Evolutionary conservation across 2,797 vertebrate species (phyloP), one percentile per base, ranked within the genome.

Genomic region (Clarias laeviceps): DNA sequence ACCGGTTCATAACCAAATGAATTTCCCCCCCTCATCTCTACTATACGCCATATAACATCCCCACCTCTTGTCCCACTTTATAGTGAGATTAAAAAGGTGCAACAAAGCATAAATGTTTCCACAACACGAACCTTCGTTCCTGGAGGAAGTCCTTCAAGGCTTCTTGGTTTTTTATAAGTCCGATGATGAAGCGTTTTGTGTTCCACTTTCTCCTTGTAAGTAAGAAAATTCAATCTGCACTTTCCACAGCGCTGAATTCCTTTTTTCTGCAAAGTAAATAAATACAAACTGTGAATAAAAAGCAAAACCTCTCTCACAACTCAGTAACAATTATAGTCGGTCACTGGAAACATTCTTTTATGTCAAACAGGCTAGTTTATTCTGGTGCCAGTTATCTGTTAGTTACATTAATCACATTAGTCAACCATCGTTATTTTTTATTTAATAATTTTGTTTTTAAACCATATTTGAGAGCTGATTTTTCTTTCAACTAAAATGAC

Each of bases 161-260:
- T 96, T 92, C 93, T 96, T 50, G 98, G 98, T 90, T 99, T 99
- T 91, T 94, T 96, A 91, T 97, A 99, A 0, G 98, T 99, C 92
- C 96, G 96, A 90, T 99, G 98, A 91, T 97, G 96, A 15, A 97
- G 96, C 90, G 96, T 95, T 92, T 97, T 98, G 90, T 99, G 98
- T 88, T 99, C 98, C 88, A 97, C 90, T 95, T 97, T 98, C 89
- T 99, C 98, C 91, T 99, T 99, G 93, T 96, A 96, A 0, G 97
- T 97, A 89, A 99, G 96, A 92, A 99, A 99, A 14, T 99, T 98
- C 82, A 99, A 93, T 76, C 98, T 93, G 91, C 98, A 99, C 90
- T 99, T 99, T 82, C 97, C 96, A 91, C 98, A 99, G 87, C 98
- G 97, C 91, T 98, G 96, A 90, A 99, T 96, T 87, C 96, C 96